Evolutionary conservation across 2,113 vertebrate species (phyloP).

Genomic region (Lamprologus lemairii): DNA sequence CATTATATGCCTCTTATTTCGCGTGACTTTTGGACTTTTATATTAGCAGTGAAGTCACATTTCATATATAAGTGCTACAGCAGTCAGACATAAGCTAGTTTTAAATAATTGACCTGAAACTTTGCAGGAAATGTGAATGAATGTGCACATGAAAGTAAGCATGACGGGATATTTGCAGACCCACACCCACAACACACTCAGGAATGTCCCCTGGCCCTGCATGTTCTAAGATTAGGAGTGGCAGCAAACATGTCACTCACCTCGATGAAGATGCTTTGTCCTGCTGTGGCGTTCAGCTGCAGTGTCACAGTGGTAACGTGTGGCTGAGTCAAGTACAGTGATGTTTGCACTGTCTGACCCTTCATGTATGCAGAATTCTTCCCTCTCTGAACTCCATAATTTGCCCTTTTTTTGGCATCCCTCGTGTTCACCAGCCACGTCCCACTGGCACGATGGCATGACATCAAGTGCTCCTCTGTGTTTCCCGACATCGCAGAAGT

Average conservation of each 20-base stretch:
- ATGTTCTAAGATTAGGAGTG: constrained; percentile 1
- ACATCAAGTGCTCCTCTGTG: not conserved
- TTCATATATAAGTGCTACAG: not conserved
- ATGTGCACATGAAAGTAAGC: not conserved
- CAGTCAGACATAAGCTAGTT: not conserved
- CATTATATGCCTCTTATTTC: not conserved
- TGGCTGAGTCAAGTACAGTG: not conserved
- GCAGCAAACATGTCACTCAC: not conserved
- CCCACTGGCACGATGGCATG: not conserved
- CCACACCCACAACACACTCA: not conserved
- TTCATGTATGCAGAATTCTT: not conserved
- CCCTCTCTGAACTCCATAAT: not conserved
- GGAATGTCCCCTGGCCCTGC: not conserved
- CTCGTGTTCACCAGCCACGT: not conserved
- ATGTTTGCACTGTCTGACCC: rapidly evolving
- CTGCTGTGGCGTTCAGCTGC: not conserved
- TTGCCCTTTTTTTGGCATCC: not conserved
- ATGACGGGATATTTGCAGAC: not conserved
- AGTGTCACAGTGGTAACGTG: not conserved
- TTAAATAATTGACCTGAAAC: not conserved
- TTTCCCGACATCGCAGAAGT: not conserved
- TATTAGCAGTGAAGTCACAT: not conserved
- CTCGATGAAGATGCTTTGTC: not conserved
- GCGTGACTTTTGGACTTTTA: not conserved
- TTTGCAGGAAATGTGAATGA: not conserved